Conservation (phyloP, 2,797 vertebrate genomes). For the Huso huso region DNA sequence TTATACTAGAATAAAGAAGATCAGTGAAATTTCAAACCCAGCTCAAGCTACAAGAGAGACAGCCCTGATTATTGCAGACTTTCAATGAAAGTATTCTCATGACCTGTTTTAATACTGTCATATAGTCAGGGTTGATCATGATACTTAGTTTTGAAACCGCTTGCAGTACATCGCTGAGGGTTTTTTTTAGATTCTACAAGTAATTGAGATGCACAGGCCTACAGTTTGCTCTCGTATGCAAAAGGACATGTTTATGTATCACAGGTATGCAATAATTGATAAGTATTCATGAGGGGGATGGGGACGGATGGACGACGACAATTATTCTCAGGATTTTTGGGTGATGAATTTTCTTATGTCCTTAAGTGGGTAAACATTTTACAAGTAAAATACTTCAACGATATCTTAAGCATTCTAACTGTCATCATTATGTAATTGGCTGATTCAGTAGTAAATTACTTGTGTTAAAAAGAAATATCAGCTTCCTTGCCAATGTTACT, state of each 20-base stretch:
- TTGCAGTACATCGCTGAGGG: neutral
- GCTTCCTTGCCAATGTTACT: neutral
- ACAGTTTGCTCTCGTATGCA: neutral
- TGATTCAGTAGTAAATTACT: too few species aligned
- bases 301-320: neutral
- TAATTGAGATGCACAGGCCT: neutral
- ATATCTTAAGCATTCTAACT: neutral
- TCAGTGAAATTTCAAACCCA: neutral
- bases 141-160: neutral
- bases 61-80: neutral
- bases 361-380: neutral
- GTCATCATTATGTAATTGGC: too few species aligned
- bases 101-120: neutral
- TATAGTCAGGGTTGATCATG: neutral
- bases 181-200: neutral
- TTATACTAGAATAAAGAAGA: conserved; percentile 1
- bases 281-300: neutral
- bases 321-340: neutral
- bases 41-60: neutral
- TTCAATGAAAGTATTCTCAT: neutral
- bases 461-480: neutral
- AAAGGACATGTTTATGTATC: neutral
- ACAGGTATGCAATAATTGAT: neutral
- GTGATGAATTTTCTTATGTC: neutral
- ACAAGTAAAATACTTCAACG: neutral